Percentiles rank a stretch among this genome's conserved stretches.
phyloP scores from a whole-genome alignment of 2,888 invertebrate species.

The Sphecodes monilicornis region DNA sequence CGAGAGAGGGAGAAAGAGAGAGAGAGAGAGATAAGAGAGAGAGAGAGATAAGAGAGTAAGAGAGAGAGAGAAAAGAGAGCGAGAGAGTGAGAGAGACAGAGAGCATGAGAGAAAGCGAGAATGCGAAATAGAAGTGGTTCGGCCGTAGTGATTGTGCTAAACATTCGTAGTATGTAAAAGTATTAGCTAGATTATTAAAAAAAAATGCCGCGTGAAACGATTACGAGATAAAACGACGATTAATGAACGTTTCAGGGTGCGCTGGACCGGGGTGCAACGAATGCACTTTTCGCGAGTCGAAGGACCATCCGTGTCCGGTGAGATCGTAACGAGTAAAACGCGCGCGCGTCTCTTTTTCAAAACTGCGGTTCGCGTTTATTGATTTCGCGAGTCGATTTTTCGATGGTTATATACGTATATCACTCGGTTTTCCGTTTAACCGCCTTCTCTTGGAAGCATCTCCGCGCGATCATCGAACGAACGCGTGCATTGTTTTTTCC shows the following conservation, averaged over 20 bases:
- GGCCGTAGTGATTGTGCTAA: constrained; percentile 73
- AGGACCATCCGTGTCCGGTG: constrained; percentile 56
- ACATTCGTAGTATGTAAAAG: constrained; percentile 75
- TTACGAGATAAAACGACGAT: constrained; percentile 58
- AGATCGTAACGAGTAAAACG: constrained; percentile 64
- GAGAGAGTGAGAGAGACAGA: constrained; percentile 7
- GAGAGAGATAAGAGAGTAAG: not conserved
- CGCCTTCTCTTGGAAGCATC: not conserved
- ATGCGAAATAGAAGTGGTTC: constrained; percentile 49
- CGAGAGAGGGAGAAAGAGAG: constrained; percentile 22
- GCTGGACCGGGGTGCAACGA: constrained; percentile 43
- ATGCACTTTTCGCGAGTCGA: constrained; percentile 30
- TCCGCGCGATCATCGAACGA: constrained; percentile 30
- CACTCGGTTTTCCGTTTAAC: not conserved
- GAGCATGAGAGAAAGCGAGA: constrained; percentile 4
- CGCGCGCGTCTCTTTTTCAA: constrained; percentile 29
- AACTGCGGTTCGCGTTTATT: not conserved
- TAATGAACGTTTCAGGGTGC: constrained; percentile 64
- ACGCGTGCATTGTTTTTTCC: constrained; percentile 8
- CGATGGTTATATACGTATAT: not conserved
- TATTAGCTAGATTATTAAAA: constrained; percentile 72
- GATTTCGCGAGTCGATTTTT: not conserved
- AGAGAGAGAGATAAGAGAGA: not conserved
- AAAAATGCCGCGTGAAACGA: constrained; percentile 56
- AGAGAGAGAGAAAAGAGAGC: constrained; percentile 23